Evolutionary conservation across 2,888 invertebrate species (phyloP).

Genomic region (Lampropteryx suffumata): DNA sequence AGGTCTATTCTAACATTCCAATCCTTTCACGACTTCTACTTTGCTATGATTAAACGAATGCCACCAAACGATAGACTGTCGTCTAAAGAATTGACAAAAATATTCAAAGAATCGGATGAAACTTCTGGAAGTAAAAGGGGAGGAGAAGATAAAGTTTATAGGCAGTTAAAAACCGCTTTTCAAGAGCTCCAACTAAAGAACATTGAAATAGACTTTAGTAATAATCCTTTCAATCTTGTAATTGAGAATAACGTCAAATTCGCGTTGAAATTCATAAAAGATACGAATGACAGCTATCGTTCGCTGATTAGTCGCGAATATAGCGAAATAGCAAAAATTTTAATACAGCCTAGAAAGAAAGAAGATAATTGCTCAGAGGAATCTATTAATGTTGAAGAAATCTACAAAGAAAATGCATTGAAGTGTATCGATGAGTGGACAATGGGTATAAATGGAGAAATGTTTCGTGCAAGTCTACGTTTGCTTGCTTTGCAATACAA

Average conservation of each 20-base stretch:
- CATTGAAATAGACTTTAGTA: slow-evolving; percentile 62
- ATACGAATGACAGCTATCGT: slow-evolving; percentile 58
- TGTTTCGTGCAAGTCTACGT: slow-evolving; percentile 72
- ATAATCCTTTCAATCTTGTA: slow-evolving; percentile 70
- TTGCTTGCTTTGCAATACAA: slow-evolving; percentile 62
- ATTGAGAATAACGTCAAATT: slow-evolving; percentile 71
- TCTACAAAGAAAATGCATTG: slow-evolving; percentile 64
- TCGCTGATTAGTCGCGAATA: slow-evolving; percentile 64
- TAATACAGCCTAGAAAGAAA: slow-evolving; percentile 57
- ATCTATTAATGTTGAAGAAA: slow-evolving; percentile 55
- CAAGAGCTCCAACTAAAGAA: slow-evolving; percentile 66
- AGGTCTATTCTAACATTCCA: slow-evolving; percentile 70
- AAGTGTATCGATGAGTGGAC: slow-evolving; percentile 83
- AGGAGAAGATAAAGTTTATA: slow-evolving; percentile 67
- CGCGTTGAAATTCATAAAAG: slow-evolving; percentile 63
- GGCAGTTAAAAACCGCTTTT: slow-evolving; percentile 58
- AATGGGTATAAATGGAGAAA: slow-evolving; percentile 81
- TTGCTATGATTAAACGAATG: slow-evolving; percentile 63
- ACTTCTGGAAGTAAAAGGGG: slow-evolving; percentile 57
- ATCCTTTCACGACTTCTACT: slow-evolving; percentile 73
- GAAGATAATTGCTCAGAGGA: slow-evolving; percentile 55
- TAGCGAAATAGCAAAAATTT: slow-evolving; percentile 60
- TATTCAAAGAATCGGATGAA: slow-evolving; percentile 61
- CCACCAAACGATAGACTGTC: slow-evolving; percentile 60
- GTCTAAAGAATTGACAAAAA: slow-evolving; percentile 67